Conservation (phyloP, 2,113 vertebrate genomes). For the Lampris megalopsis region DNA sequence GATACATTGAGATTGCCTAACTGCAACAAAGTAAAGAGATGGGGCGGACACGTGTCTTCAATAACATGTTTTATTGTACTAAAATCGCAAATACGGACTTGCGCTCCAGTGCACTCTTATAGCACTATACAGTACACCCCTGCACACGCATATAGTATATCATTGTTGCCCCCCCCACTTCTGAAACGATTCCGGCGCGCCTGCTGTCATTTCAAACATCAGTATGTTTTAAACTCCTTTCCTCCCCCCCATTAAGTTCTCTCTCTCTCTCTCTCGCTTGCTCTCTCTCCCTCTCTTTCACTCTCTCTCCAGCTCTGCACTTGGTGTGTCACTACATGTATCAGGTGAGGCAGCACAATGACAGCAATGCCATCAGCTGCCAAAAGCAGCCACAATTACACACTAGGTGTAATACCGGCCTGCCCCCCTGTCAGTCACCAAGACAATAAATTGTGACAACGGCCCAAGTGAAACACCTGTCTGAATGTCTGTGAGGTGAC, state of each 20-base stretch:
- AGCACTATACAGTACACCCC: too few species aligned
- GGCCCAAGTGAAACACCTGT: slow-evolving; percentile 57
- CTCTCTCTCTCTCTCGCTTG: slow-evolving; percentile 20
- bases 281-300: neutral
- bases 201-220: slow-evolving; percentile 28
- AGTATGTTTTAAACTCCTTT: slow-evolving; percentile 22
- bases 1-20: too few species aligned
- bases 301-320: too few species aligned
- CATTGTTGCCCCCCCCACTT: too few species aligned
- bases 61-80: too few species aligned
- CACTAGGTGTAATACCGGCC: neutral
- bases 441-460: slow-evolving; percentile 34
- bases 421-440: slow-evolving; percentile 54
- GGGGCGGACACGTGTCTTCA: too few species aligned
- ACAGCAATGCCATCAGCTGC: slow-evolving; percentile 47
- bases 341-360: slow-evolving; percentile 21
- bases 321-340: slow-evolving; percentile 5
- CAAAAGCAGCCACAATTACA: slow-evolving; percentile 53
- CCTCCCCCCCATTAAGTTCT: slow-evolving; percentile 24
- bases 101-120: too few species aligned
- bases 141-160: too few species aligned
- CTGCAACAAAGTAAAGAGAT: too few species aligned
- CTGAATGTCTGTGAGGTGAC: slow-evolving; percentile 51
- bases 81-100: too few species aligned
- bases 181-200: too few species aligned